Evolutionary conservation across 35 echinoderm and acorn worm species (phyloP).

Genomic region (Apostichopus japonicus): DNA sequence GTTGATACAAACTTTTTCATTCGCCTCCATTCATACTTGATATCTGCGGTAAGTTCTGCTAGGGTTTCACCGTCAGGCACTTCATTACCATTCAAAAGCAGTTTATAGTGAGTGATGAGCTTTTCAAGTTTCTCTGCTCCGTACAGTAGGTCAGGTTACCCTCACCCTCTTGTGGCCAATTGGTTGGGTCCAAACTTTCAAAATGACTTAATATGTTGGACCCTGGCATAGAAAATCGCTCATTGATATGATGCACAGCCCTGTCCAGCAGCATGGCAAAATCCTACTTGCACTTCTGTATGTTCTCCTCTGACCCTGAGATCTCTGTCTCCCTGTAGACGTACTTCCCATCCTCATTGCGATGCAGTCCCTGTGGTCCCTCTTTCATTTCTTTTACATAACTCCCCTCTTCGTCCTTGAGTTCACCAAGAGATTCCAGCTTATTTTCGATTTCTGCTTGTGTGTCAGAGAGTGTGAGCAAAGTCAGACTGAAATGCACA

Average conservation of each 20-base stretch:
- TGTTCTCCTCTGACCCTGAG: background rate
- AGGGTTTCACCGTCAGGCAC: no score
- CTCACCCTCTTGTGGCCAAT: no score
- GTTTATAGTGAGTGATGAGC: no score
- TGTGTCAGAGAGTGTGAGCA: background rate
- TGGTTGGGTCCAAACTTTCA: no score
- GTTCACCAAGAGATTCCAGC: background rate
- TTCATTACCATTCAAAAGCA: no score
- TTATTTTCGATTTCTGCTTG: background rate
- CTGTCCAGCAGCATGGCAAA: constrained; percentile 27
- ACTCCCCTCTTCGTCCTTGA: background rate
- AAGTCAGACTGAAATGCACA: background rate
- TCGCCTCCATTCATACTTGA: no score
- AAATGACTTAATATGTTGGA: no score
- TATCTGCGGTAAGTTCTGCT: no score
- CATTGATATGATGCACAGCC: constrained; percentile 25
- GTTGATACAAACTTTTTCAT: no score
- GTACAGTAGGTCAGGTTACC: no score
- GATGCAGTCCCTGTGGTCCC: constrained; percentile 1
- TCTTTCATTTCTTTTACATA: constrained; percentile 9
- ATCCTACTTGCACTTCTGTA: constrained; percentile 10
- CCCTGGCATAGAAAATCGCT: constrained; percentile 39
- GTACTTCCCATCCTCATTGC: background rate
- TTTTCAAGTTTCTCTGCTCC: no score
- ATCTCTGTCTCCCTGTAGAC: constrained; percentile 6